Evolutionary conservation across 2,113 vertebrate genomes (phyloP), one percentile per base, ranked within the genome.

Genomic region (Ceyx cyanopectus): DNA sequence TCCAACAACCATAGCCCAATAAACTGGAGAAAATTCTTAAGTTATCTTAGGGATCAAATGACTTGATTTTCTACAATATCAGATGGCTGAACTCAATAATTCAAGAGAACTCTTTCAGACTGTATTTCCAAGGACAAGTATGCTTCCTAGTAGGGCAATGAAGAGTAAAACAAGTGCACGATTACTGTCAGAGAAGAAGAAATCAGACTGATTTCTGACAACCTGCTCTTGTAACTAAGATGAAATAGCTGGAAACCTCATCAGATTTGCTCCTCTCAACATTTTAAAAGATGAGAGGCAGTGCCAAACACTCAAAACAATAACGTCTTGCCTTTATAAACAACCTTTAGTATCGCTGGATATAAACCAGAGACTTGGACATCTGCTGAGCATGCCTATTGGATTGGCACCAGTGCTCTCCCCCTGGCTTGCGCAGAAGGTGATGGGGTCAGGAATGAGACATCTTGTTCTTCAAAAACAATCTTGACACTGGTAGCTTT

Each of bases 291-390:
- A 93, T 56, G 89, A 56, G 94, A 96, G 89, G 91, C 91, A 74
- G 81, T 89, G 95, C 95, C 95, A 96, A 94, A 87, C 51, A 30
- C 92, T 96, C 87, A 80, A 87, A 94, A 95, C 92, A 96, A 95
- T 96, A 95, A 93, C 6, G 60, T 90, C 95, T 92, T 90, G 94
- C 93, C 92, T 96, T 96, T 94, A 87, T 96, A 96, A 96, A 95
- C 95, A 96, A 92, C 63, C 81, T 91, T 95, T 89, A 92, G 94
- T 91, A 96, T 91, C 70, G 32, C 29, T 91, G 91, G 96, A 96
- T 83, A 94, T 61, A 96, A 96, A 96, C 24, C 96, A 96, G 96
- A 96, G 93, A 66, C 95, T 75, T 91, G 95, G 94, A n/a, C 94
- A 92, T 96, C 60, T 96, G 94, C 91, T 48, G 94, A 93, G 94